These are phyloP conservation scores for Orthonevra nobilis DNA, from an alignment of 2,888 invertebrate genomes.

Conservation along the genomic window DNA sequence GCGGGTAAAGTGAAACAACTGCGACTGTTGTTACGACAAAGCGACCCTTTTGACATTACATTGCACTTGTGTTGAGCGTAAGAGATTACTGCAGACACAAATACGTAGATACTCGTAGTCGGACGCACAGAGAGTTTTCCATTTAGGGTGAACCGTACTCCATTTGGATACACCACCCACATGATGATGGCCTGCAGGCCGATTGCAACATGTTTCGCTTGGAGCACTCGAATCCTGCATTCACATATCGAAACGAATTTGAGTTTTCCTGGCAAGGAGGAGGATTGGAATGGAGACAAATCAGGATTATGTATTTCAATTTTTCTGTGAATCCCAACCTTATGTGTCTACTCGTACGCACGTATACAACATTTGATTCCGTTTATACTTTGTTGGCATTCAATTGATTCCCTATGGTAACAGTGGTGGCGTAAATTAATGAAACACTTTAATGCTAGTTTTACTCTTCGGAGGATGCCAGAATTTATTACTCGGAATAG, in stretches of 20 bases:
- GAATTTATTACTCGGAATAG: no score
- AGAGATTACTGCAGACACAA: neutral
- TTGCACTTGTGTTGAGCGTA: conserved; percentile 2
- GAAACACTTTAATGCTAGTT: no score
- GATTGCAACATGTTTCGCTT: conserved; percentile 62
- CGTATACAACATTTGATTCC: conserved; percentile 7
- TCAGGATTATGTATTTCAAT: conserved; percentile 19
- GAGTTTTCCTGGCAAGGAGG: neutral
- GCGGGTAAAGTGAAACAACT: conserved; percentile 28
- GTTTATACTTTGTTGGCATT: conserved; percentile 15
- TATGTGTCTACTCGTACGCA: conserved; percentile 20
- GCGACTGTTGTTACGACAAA: conserved; percentile 39
- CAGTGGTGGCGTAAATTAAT: conserved; percentile 7
- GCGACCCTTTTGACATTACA: conserved; percentile 58
- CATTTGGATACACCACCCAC: conserved; percentile 40
- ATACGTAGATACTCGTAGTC: no score
- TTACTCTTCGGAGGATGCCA: no score
- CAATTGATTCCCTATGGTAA: no score
- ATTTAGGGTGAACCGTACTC: neutral
- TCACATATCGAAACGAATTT: conserved; percentile 1
- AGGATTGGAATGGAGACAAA: neutral
- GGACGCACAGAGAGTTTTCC: no score
- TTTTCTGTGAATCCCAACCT: conserved; percentile 24
- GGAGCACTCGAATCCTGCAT: conserved; percentile 29
- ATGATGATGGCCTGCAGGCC: conserved; percentile 39